Evolutionary conservation across 2,888 invertebrate genomes (phyloP).

Genomic region (Marronus borbonicus): DNA sequence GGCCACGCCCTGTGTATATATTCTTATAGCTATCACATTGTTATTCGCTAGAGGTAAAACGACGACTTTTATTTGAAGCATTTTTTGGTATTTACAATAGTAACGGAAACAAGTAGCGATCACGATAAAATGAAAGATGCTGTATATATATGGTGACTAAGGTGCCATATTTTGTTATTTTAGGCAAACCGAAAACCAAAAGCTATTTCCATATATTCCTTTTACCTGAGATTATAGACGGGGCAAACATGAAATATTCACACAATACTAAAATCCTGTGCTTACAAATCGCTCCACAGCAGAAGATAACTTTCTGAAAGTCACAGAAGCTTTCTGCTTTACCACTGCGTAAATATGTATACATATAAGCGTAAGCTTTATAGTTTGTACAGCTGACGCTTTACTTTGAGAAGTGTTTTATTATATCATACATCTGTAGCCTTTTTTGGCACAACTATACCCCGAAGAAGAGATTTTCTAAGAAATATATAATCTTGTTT

Average conservation of each 20-base stretch:
- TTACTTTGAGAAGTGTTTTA: neutral
- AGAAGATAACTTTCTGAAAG: neutral
- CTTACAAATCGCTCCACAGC: neutral
- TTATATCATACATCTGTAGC: neutral
- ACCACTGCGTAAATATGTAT: conserved; percentile 1
- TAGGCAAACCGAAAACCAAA: neutral
- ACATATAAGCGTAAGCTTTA: neutral
- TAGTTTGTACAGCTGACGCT: neutral
- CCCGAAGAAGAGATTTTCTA: neutral
- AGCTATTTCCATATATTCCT: neutral
- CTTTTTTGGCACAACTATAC: neutral
- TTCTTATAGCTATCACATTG: too few species aligned
- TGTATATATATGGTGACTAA: too few species aligned
- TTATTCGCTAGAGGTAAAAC: too few species aligned
- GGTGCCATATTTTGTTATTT: too few species aligned
- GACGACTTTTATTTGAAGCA: too few species aligned
- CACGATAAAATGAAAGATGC: too few species aligned
- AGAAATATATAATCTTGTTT: neutral
- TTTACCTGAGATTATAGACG: neutral
- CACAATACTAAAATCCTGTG: neutral
- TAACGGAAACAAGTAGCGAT: too few species aligned
- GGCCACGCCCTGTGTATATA: too few species aligned
- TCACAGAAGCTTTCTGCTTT: neutral
- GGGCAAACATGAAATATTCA: conserved; percentile 11
- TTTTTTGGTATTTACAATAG: too few species aligned